Evolutionary conservation across 2,888 invertebrate species (phyloP), one percentile per base, ranked within the genome.

Genomic region (Aleiodes alternator): DNA sequence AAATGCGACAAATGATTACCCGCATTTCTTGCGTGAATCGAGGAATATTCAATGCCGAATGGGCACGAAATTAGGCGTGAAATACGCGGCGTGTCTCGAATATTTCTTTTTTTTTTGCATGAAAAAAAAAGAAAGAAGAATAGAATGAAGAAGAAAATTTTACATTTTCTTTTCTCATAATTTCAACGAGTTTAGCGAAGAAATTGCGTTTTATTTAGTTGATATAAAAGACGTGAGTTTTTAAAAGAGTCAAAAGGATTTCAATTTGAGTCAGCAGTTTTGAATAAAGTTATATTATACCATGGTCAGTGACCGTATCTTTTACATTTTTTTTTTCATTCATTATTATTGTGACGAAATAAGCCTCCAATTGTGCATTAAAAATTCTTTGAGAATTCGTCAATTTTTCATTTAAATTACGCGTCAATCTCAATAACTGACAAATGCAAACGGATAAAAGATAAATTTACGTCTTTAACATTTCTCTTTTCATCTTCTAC

Each of bases 41-140:
- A 73, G 16, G 56, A 68, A 73, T 72, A 73, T 68, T 73, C 73
- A 73, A 57, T 66, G 70, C 69, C 70, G 82, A 87, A 82, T 84
- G 82, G 80, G 84, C 76, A 84, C 82, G 84, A 88, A 88, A 88
- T 88, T 88, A 88, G 84, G 87, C 88, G 87, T 88, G 87, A 88
- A 88, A 88, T 88, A 80, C 84, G 81, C 80, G 80, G 79, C 84
- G 86, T 86, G 87, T 82, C 82, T 84, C 83, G 87, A 87, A 87
- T 87, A 86, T 87, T 84, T 23, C 7, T 56, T 11, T n/a, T n/a
- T 8, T 55, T 55, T 16, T 16, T 51, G 11, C 51, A 51, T 14
- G 11, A 51, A 51, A 51, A 23, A 14, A 53, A 50, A n/a, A 50
- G 9, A n/a, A 50, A 50, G 6, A 3, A 7, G 51, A 14, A 4